These are phyloP conservation scores for Diogma glabrata DNA, from an alignment of 2,888 invertebrate genomes.

Conservation along the genomic window DNA sequence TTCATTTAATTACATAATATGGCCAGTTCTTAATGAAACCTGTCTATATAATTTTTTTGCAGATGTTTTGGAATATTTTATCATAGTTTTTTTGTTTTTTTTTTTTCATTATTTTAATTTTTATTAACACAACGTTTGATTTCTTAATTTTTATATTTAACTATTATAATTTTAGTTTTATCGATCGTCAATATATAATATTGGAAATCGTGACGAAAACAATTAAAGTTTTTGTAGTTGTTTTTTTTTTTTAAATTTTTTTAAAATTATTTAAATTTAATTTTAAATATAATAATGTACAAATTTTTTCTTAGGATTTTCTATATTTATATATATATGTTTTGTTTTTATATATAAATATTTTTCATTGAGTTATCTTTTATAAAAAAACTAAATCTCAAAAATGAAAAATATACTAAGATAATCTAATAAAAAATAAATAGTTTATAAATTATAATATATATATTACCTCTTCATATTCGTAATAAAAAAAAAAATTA, in stretches of 20 bases:
- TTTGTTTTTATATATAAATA: too few relatives aligned
- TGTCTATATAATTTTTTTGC: slow-evolving; percentile 4
- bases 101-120: neutral
- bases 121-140: slow-evolving; percentile 8
- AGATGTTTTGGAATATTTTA: slow-evolving; percentile 1
- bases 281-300: neutral
- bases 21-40: slow-evolving; percentile 6
- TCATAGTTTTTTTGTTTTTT: neutral
- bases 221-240: too few relatives aligned
- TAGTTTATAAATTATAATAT: too few relatives aligned
- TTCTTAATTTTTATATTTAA: neutral
- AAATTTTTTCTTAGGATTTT: too few relatives aligned
- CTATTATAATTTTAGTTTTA: neutral
- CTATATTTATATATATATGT: too few relatives aligned
- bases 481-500: too few relatives aligned
- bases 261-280: neutral
- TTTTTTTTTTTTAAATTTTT: neutral
- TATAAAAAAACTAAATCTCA: too few relatives aligned
- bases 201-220: slow-evolving; percentile 6
- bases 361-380: too few relatives aligned
- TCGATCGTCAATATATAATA: slow-evolving; percentile 7
- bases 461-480: too few relatives aligned
- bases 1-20: slow-evolving; percentile 3
- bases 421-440: too few relatives aligned
- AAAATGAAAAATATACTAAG: too few relatives aligned